Base-by-base conservation (phyloP, 2,113 vertebrate species). In the Hymenochirus boettgeri region DNA sequence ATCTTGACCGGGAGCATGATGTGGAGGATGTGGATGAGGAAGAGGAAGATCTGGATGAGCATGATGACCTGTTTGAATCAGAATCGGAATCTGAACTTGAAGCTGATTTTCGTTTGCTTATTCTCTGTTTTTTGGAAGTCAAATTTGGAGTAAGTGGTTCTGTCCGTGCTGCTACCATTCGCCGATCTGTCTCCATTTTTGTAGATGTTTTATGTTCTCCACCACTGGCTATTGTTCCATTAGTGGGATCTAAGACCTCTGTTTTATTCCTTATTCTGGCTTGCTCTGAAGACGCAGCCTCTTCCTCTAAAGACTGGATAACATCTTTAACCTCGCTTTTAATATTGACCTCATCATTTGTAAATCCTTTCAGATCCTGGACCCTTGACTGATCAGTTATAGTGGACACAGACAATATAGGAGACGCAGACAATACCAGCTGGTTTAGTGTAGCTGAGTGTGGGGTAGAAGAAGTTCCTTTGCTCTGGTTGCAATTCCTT, bases 101-200 rank as follows among this genome's bases (percentile, higher is more conserved):
- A 58, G 85, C 85, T 19, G 89, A 88, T 1, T 79, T 77, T 57
- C 88, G 82, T 75, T 87, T 88, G 80, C 56, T 83, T 76, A 75
- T 80, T 77, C 78, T 92, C 75, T 90, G 91, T 74, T 97, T 98
- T 81, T 93, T 92, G 75, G 89, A 91, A 17, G 89, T 84, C 21
- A 94, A 82, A 76, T 95, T 97, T 42, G 95, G 92, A 15, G 95
- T 92, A 23, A 98, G 86, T 9, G 96, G 96, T 61, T 97, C 94
- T 60, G 95, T 97, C 76, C 96, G 84, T 26, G 96, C 95, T 15
- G 95, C 93, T 72, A 92, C 96, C 95, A 97, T 95, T 62, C 87
- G 85, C 18, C 89, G 90, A 73, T 82, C 77, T 74, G 78, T 88
- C 77, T 60, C 77, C 69, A 73, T 79, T 85, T 80, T 85, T 37